Conservation (phyloP, 2,113 vertebrate genomes). For the Engraulis encrasicolus region DNA sequence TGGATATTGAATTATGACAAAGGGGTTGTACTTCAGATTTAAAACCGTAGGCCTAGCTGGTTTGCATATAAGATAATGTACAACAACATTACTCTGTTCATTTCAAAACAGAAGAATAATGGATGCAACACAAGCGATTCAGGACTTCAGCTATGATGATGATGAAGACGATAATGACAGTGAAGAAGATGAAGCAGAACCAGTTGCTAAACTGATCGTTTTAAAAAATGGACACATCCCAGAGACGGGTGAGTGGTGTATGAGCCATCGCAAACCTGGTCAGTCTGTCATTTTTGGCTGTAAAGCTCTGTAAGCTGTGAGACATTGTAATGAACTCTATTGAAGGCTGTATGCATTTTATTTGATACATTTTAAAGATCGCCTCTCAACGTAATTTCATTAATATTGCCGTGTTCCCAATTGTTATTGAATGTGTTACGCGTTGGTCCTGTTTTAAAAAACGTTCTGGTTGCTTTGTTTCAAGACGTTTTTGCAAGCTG, state of each 20-base stretch:
- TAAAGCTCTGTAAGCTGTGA: not conserved
- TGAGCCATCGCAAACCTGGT: not conserved
- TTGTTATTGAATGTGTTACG: too few species aligned
- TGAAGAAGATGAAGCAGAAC: conserved; percentile 36
- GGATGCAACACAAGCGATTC: conserved; percentile 76
- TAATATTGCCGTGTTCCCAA: too few species aligned
- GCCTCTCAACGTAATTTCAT: too few species aligned
- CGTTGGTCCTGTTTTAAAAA: too few species aligned
- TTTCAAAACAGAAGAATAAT: conserved; percentile 53
- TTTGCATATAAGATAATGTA: too few species aligned
- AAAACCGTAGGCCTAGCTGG: too few species aligned
- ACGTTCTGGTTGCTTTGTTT: too few species aligned
- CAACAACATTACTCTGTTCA: not conserved
- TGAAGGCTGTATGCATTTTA: not conserved
- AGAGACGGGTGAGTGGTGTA: conserved; percentile 66
- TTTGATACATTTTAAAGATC: not conserved
- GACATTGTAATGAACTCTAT: not conserved
- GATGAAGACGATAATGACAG: conserved; percentile 59
- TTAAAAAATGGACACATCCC: conserved; percentile 73
- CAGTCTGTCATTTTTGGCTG: not conserved
- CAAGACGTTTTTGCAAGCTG: too few species aligned
- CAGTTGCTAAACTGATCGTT: conserved; percentile 71
- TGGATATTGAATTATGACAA: too few species aligned
- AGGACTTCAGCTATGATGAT: conserved; percentile 63
- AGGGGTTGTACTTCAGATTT: too few species aligned